These are phyloP conservation scores for Dusona sp. DNA, from an alignment of 2,888 invertebrate species.

Conservation along the genomic window DNA sequence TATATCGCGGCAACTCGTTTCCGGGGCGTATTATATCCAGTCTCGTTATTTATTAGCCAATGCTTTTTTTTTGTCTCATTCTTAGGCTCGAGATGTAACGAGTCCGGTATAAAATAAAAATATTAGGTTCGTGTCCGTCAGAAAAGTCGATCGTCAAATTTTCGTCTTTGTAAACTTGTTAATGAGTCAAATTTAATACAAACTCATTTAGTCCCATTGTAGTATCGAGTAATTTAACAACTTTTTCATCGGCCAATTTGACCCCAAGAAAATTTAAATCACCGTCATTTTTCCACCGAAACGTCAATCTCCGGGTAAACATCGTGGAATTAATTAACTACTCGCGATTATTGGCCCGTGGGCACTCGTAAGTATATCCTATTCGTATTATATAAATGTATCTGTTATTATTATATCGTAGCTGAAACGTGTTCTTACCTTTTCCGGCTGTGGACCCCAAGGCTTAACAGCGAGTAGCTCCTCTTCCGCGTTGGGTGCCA, in stretches of 20 bases:
- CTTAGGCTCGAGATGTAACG: constrained; percentile 33
- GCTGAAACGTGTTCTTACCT: constrained; percentile 76
- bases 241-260: too few species aligned
- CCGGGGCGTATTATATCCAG: constrained; percentile 62
- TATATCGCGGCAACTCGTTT: constrained; percentile 55
- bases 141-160: not conserved
- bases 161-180: not conserved
- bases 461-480: constrained; percentile 82
- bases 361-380: constrained; percentile 58
- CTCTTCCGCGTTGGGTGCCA: constrained; percentile 84
- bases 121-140: not conserved
- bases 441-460: constrained; percentile 81
- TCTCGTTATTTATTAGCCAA: constrained; percentile 51
- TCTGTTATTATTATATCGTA: constrained; percentile 22
- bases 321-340: constrained; percentile 29
- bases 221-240: too few species aligned
- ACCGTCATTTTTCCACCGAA: not conserved
- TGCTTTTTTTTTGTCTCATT: constrained; percentile 35
- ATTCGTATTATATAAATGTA: constrained; percentile 28
- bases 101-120: constrained; percentile 41
- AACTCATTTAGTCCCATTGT: not conserved
- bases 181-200: not conserved
- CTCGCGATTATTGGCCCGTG: constrained; percentile 67
- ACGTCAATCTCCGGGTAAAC: not conserved
- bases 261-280: too few species aligned